These are phyloP conservation scores for Parnassius orleans DNA, from an alignment of 2,888 invertebrate species.

Conservation along the genomic window DNA sequence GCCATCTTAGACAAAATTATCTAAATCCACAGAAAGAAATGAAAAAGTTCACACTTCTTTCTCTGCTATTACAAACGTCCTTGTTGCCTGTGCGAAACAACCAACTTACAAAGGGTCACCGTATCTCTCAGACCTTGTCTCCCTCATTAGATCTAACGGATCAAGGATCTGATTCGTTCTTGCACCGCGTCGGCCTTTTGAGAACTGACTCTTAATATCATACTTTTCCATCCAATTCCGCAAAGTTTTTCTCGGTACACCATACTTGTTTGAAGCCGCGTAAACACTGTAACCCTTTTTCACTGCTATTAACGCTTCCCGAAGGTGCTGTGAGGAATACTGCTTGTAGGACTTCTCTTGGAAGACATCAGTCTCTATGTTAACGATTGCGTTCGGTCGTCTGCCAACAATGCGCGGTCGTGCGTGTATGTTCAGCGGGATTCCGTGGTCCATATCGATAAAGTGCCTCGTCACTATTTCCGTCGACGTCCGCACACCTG, in stretches of 20 bases:
- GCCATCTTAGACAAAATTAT: neutral
- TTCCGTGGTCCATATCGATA: slow-evolving; percentile 72
- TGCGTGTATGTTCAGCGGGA: slow-evolving; percentile 70
- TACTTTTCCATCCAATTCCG: slow-evolving; percentile 82
- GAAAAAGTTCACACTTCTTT: neutral
- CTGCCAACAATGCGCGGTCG: slow-evolving; percentile 68
- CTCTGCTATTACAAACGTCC: neutral
- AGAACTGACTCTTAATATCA: slow-evolving; percentile 78
- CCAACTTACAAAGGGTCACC: slow-evolving; percentile 42
- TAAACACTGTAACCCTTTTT: slow-evolving; percentile 79
- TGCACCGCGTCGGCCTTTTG: slow-evolving; percentile 70
- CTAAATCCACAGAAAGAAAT: neutral
- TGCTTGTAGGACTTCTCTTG: slow-evolving; percentile 77
- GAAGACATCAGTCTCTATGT: slow-evolving; percentile 73
- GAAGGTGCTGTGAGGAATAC: slow-evolving; percentile 73
- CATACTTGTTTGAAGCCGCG: slow-evolving; percentile 79
- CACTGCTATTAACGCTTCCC: slow-evolving; percentile 74
- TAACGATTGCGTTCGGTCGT: slow-evolving; percentile 68
- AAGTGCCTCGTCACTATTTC: slow-evolving; percentile 75
- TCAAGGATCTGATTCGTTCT: slow-evolving; percentile 58
- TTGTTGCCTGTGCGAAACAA: neutral
- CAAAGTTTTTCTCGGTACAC: slow-evolving; percentile 78
- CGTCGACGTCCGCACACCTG: slow-evolving; percentile 74
- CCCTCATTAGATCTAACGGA: slow-evolving; percentile 64
- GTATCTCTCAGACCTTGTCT: slow-evolving; percentile 55